A percentile compares a stretch with the other conserved stretches of the same genome.
phyloP scores from a whole-genome alignment of 2,888 invertebrate genomes.

The Aphodius sticticus region DNA sequence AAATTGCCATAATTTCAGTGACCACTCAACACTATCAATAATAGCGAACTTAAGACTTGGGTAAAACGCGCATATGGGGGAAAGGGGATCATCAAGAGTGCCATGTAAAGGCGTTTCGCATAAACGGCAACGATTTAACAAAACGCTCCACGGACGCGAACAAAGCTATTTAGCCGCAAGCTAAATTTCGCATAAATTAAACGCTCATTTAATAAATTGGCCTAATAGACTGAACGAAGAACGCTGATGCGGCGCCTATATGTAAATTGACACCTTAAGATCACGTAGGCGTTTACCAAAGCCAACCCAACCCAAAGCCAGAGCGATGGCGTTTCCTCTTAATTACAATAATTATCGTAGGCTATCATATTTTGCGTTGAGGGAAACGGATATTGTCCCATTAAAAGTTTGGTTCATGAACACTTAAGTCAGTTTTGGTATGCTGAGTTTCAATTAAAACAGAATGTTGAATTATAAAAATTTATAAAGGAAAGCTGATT shows the following conservation, averaged over 20 bases:
- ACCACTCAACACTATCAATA: conserved; percentile 20
- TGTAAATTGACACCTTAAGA: conserved; percentile 47
- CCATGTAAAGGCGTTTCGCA: conserved; percentile 12
- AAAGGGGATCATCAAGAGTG: conserved; percentile 15
- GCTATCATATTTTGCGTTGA: neutral
- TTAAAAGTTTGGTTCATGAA: neutral
- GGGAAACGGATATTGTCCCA: neutral
- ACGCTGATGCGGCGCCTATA: conserved; percentile 40
- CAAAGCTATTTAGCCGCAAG: conserved; percentile 36
- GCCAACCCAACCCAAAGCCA: neutral
- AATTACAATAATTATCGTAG: conserved; percentile 15
- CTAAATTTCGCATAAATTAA: conserved; percentile 47
- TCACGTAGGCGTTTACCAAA: conserved; percentile 39
- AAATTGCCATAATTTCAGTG: conserved; percentile 11
- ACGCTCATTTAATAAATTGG: conserved; percentile 47
- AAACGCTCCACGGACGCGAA: conserved; percentile 21
- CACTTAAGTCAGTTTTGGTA: neutral
- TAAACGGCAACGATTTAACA: conserved; percentile 23
- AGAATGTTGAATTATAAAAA: neutral
- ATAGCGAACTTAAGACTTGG: neutral
- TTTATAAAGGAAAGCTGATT: neutral
- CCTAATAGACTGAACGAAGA: conserved; percentile 40
- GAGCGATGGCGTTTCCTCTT: conserved; percentile 9
- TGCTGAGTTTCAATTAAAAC: too few species aligned
- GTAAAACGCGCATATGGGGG: neutral